These are phyloP conservation scores for Oppia nitens DNA, from an alignment of 1,140 invertebrate genomes.

Conservation along the genomic window DNA sequence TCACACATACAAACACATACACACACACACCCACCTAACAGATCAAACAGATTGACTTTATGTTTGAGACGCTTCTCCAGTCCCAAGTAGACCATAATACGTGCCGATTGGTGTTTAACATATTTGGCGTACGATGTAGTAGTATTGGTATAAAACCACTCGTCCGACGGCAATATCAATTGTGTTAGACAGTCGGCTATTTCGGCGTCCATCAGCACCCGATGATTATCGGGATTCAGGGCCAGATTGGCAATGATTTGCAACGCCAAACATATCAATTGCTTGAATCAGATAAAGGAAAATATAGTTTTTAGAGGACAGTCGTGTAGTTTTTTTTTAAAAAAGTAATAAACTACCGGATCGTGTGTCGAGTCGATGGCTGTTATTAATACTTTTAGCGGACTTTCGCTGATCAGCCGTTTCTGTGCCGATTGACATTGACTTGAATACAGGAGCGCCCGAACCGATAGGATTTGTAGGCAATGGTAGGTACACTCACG, in stretches of 20 bases:
- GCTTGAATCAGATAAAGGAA: constrained; percentile 29
- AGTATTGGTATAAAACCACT: constrained; percentile 58
- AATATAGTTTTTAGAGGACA: neutral
- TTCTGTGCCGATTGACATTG: constrained; percentile 37
- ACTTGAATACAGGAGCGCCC: constrained; percentile 43
- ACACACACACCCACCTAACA: constrained; percentile 24
- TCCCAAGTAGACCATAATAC: constrained; percentile 45
- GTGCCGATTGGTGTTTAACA: constrained; percentile 51
- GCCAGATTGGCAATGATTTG: constrained; percentile 46
- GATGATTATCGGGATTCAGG: constrained; percentile 39
- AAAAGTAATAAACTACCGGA: constrained; percentile 32
- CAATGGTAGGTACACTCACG: constrained; percentile 48
- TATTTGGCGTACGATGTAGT: constrained; percentile 48
- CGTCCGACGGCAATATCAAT: constrained; percentile 48
- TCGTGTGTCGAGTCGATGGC: constrained; percentile 46
- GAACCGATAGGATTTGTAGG: constrained; percentile 43
- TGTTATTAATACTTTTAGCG: constrained; percentile 39
- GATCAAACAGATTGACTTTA: constrained; percentile 37
- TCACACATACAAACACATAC: too few relatives aligned
- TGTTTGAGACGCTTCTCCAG: constrained; percentile 35
- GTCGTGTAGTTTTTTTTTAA: neutral
- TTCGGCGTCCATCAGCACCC: constrained; percentile 38
- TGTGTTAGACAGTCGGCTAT: constrained; percentile 47
- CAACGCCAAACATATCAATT: constrained; percentile 47
- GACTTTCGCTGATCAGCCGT: constrained; percentile 35